Evolutionary conservation across 2,888 invertebrate species (phyloP).

Genomic region (Lasius fuliginosus): DNA sequence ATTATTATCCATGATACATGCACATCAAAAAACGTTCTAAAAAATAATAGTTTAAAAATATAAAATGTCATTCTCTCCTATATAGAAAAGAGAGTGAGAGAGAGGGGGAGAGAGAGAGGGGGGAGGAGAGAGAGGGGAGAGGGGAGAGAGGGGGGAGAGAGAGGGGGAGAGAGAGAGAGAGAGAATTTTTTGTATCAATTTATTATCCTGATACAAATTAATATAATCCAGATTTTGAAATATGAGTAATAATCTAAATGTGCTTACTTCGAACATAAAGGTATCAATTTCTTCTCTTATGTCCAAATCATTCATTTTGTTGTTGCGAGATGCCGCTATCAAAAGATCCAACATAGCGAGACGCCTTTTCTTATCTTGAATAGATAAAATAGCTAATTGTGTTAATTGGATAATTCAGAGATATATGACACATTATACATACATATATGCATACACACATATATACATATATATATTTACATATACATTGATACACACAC

Average conservation of each 20-base stretch:
- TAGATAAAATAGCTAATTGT: constrained; percentile 3
- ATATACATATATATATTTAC: no score
- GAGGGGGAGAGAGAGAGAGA: no score
- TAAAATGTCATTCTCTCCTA: no score
- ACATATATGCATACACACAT: background rate
- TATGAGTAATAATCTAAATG: background rate
- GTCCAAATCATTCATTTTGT: constrained; percentile 76
- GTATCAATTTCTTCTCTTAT: constrained; percentile 76
- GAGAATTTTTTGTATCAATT: background rate
- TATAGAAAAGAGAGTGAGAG: no score
- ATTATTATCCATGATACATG: no score
- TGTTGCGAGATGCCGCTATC: constrained; percentile 74
- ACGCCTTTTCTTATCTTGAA: constrained; percentile 66
- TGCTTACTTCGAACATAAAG: constrained; percentile 71
- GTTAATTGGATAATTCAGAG: background rate
- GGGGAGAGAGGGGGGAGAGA: no score
- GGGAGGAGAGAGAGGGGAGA: no score
- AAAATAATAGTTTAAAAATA: no score
- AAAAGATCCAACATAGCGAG: constrained; percentile 82
- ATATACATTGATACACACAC: no score
- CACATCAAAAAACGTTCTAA: no score
- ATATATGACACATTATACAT: background rate
- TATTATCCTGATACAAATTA: background rate
- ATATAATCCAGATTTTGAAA: background rate
- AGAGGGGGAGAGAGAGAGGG: no score